A percentile compares a stretch with the other conserved stretches of the same genome.
phyloP scores from a whole-genome alignment of 2,888 invertebrate genomes.

The Apotomis turbidana region DNA sequence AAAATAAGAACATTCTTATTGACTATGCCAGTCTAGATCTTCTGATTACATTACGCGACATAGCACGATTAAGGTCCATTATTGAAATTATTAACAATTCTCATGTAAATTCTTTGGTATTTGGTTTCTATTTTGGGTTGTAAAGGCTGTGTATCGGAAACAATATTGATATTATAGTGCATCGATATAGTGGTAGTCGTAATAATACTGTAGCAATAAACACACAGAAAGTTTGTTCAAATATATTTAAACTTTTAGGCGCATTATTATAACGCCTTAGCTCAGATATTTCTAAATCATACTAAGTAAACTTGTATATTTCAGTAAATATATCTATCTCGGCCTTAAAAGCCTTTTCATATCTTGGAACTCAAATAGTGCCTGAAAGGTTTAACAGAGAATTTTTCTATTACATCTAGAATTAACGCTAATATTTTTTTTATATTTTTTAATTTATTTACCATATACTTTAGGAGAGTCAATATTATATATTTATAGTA shows the following conservation, averaged over 20 bases:
- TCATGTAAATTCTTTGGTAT: not conserved
- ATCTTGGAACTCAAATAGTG: slow-evolving; percentile 7
- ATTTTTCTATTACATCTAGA: slow-evolving; percentile 38
- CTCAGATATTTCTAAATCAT: no score
- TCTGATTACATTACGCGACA: not conserved
- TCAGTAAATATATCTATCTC: not conserved
- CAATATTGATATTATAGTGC: not conserved
- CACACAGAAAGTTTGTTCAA: not conserved
- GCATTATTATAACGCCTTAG: no score
- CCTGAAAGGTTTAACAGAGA: slow-evolving; percentile 21
- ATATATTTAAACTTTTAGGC: not conserved
- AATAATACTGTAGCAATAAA: slow-evolving; percentile 30
- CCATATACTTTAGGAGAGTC: slow-evolving; percentile 30
- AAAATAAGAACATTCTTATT: no score
- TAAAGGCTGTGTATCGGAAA: not conserved
- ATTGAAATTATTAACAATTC: not conserved
- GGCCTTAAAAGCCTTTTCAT: slow-evolving; percentile 2
- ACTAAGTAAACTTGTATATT: no score
- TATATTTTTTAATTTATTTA: slow-evolving; percentile 29
- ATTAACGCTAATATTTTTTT: slow-evolving; percentile 36
- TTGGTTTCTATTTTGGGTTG: not conserved
- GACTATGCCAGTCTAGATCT: no score
- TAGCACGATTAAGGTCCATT: not conserved
- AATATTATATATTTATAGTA: slow-evolving; percentile 46
- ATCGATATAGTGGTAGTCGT: not conserved